Percentiles rank a stretch among this genome's conserved stretches.
phyloP scores from a whole-genome alignment of 2,797 vertebrate genomes.

The Danio choprae region DNA sequence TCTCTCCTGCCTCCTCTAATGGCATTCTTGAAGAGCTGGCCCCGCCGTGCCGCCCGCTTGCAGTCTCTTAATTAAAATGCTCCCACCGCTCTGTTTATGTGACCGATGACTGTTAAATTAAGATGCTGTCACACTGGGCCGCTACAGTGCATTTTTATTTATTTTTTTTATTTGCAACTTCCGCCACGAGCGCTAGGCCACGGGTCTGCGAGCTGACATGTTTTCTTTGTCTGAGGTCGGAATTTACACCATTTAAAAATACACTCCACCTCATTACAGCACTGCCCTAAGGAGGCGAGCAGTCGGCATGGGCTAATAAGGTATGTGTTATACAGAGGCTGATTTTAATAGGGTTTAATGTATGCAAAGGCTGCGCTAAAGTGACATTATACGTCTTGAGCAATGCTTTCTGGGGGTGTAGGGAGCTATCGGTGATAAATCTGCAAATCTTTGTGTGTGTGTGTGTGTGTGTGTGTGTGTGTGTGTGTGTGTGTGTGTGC shows the following conservation, averaged over 20 bases:
- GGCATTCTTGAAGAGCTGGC: conserved; percentile 61
- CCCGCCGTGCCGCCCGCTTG: conserved; percentile 62
- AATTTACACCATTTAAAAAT: conserved; percentile 64
- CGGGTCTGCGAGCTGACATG: conserved; percentile 42
- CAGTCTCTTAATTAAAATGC: conserved; percentile 73
- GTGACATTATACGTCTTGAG: conserved; percentile 60
- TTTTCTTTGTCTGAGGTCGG: conserved; percentile 58
- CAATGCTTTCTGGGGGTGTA: conserved; percentile 35
- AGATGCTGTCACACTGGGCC: conserved; percentile 63
- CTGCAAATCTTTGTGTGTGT: conserved; percentile 1
- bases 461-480: too few relatives aligned
- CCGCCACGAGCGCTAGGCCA: conserved; percentile 30
- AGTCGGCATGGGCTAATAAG: conserved; percentile 63
- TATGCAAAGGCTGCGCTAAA: conserved; percentile 57
- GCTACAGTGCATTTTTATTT: conserved; percentile 39
- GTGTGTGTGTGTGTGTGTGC: too few relatives aligned
- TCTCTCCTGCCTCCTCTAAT: conserved; percentile 55
- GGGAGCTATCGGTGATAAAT: background rate
- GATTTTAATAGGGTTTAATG: conserved; percentile 67
- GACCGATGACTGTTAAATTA: conserved; percentile 70
- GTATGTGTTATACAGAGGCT: conserved; percentile 57
- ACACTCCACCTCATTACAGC: conserved; percentile 62
- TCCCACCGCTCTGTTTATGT: conserved; percentile 63
- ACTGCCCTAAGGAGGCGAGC: conserved; percentile 59
- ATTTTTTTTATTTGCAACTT: conserved; percentile 39